phyloP scores from a whole-genome alignment of 2,797 vertebrate genomes.

The Anabacerthia variegaticeps region DNA sequence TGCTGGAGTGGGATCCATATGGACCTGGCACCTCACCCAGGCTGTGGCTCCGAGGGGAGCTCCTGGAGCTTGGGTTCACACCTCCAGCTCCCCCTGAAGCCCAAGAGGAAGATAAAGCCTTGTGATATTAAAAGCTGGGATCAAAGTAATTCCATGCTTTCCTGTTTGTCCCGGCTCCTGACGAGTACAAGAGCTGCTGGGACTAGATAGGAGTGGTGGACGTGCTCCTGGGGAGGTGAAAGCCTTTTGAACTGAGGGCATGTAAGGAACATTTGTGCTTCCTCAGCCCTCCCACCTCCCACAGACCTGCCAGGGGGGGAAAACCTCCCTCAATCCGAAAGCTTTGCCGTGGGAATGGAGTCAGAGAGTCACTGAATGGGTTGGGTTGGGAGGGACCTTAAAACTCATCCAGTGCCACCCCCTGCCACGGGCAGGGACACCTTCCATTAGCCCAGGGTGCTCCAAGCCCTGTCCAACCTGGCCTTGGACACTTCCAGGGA shows the following conservation, averaged over 20 bases:
- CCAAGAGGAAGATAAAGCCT: not conserved
- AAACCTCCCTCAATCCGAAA: not conserved
- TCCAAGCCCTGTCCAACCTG: not conserved
- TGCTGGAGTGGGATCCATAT: not conserved
- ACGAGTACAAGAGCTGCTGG: not conserved
- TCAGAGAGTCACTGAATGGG: not conserved
- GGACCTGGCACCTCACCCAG: not conserved
- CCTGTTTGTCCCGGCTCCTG: conserved; percentile 53
- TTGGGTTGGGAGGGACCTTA: not conserved
- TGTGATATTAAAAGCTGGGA: not conserved
- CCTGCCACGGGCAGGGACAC: not conserved
- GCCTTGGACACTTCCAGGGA: not conserved
- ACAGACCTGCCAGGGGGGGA: not conserved
- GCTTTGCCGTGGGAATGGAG: not conserved
- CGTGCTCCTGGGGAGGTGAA: not conserved
- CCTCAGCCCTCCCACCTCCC: not conserved
- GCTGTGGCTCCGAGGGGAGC: not conserved
- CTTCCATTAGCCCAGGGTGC: not conserved
- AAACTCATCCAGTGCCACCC: not conserved
- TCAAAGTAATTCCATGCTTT: conserved; percentile 35
- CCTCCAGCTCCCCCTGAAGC: not conserved
- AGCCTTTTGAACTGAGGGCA: conserved; percentile 40
- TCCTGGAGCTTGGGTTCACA: not conserved
- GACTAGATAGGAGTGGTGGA: not conserved
- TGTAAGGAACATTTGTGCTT: not conserved